These are phyloP conservation scores for Philopedon plagiatum DNA, from an alignment of 2,888 invertebrate species.

Conservation along the genomic window DNA sequence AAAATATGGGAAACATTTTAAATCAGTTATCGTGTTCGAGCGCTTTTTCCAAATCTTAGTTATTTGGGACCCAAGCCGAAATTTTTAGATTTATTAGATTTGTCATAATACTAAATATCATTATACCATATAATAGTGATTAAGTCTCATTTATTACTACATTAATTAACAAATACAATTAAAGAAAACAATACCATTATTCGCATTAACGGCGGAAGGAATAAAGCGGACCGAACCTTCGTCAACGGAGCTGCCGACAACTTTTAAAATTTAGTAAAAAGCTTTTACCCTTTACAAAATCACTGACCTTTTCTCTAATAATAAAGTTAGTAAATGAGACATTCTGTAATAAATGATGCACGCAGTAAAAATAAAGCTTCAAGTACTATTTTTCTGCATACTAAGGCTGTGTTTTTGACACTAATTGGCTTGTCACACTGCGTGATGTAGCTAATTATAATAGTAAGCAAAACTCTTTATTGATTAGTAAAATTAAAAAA, in stretches of 20 bases:
- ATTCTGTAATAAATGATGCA: constrained; percentile 37
- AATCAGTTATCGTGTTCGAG: too few species aligned
- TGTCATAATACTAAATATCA: too few species aligned
- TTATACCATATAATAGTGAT: neutral
- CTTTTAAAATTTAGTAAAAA: constrained; percentile 39
- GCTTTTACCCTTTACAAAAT: constrained; percentile 26
- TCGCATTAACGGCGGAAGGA: neutral
- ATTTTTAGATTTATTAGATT: too few species aligned
- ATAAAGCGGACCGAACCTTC: constrained; percentile 24
- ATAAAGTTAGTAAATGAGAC: constrained; percentile 24
- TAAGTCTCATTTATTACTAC: neutral
- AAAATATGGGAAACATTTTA: too few species aligned
- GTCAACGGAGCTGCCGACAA: constrained; percentile 6
- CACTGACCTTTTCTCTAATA: constrained; percentile 29
- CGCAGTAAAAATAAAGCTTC: neutral
- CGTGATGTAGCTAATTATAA: too few species aligned
- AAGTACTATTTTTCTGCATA: too few species aligned
- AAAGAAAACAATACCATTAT: neutral
- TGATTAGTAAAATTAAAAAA: too few species aligned
- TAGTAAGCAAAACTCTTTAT: too few species aligned
- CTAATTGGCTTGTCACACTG: too few species aligned
- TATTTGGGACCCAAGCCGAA: too few species aligned
- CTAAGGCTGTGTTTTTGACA: too few species aligned
- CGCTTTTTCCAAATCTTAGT: too few species aligned
- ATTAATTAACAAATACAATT: neutral